These are phyloP conservation scores for Mormyrus hasselquistii DNA, from an alignment of 2,797 vertebrate genomes.

Conservation along the genomic window DNA sequence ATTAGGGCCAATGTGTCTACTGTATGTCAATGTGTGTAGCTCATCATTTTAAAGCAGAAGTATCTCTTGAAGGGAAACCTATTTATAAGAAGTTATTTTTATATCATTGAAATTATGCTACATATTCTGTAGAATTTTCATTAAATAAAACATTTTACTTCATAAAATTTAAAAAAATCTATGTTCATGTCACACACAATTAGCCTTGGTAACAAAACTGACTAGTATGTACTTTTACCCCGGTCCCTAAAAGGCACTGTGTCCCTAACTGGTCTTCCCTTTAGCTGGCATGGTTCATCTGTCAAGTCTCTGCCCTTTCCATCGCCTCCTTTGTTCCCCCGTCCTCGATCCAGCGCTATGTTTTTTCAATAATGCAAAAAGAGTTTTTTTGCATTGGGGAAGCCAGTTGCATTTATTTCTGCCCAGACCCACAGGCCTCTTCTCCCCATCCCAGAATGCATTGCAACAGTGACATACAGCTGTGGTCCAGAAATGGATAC, in stretches of 20 bases:
- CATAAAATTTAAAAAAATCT: not conserved
- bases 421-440: constrained; percentile 50
- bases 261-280: constrained; percentile 27
- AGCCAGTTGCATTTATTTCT: constrained; percentile 54
- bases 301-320: constrained; percentile 18
- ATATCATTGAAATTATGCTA: not conserved
- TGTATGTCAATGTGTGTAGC: not conserved
- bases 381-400: constrained; percentile 35
- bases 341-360: constrained; percentile 20
- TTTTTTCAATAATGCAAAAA: constrained; percentile 30
- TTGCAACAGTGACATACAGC: constrained; percentile 46
- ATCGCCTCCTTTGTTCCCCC: constrained; percentile 26
- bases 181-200: not conserved
- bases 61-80: not conserved
- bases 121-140: not conserved
- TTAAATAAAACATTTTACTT: not conserved
- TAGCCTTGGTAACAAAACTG: constrained; percentile 2
- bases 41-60: not conserved
- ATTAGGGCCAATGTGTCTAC: not conserved
- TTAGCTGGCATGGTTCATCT: constrained; percentile 22
- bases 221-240: not conserved
- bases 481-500: constrained; percentile 35
- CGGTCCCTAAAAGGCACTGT: not conserved
- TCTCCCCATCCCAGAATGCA: constrained; percentile 52
- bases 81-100: not conserved